These are phyloP conservation scores for Heterodera carotae DNA, from an alignment of 1,140 invertebrate genomes.

Conservation along the genomic window DNA sequence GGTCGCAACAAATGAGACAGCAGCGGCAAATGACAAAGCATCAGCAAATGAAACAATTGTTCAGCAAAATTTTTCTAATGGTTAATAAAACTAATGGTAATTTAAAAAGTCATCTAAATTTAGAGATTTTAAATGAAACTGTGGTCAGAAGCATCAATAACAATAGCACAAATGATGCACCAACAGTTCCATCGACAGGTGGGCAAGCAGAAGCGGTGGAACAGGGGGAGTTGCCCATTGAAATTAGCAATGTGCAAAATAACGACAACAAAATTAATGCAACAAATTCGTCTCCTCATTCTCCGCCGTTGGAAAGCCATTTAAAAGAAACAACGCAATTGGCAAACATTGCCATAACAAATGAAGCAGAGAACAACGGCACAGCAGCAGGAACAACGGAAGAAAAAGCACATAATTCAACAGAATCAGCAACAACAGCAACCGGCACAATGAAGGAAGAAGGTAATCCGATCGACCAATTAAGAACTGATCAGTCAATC, in stretches of 20 bases:
- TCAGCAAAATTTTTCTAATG: background rate
- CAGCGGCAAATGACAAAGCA: background rate
- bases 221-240: background rate
- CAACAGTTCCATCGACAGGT: background rate
- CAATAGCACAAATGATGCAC: background rate
- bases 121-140: background rate
- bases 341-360: conserved; percentile 14
- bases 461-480: background rate
- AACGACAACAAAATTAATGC: background rate
- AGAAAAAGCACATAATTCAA: conserved; percentile 2
- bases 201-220: background rate
- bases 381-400: background rate
- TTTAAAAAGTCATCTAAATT: background rate
- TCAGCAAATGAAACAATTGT: background rate
- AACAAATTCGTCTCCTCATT: no score
- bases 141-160: background rate
- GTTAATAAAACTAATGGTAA: background rate
- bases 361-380: conserved; percentile 5
- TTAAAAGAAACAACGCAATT: background rate
- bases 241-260: background rate
- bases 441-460: background rate
- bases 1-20: conserved; percentile 5
- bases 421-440: background rate
- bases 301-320: background rate
- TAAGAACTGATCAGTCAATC: no score